Evolutionary conservation across 2,888 invertebrate genomes (phyloP).

Genomic region (Andrena fulva): DNA sequence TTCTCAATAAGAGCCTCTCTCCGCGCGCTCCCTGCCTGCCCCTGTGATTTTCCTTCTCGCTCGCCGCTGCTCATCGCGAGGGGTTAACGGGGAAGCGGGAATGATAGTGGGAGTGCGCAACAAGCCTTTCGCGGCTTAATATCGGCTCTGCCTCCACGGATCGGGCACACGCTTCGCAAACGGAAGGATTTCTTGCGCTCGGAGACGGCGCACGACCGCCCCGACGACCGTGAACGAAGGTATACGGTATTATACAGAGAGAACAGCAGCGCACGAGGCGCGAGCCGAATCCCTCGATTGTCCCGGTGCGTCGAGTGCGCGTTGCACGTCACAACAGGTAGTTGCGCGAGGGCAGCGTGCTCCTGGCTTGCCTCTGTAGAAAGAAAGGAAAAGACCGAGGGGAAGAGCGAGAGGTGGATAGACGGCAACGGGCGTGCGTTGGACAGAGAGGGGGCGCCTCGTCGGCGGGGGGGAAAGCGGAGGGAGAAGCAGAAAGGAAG

Average conservation of each 20-base stretch:
- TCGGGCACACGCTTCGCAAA: constrained; percentile 50
- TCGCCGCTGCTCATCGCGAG: constrained; percentile 13
- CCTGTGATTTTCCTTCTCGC: constrained; percentile 12
- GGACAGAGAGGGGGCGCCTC: constrained; percentile 48
- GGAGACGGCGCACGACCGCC: constrained; percentile 21
- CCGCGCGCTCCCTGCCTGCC: constrained; percentile 32
- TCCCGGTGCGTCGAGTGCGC: constrained; percentile 68
- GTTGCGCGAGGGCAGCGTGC: constrained; percentile 80
- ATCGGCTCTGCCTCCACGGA: constrained; percentile 35
- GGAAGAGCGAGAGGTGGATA: constrained; percentile 62
- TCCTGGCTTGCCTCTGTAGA: constrained; percentile 69
- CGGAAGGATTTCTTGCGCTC: constrained; percentile 40
- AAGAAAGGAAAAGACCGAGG: constrained; percentile 62
- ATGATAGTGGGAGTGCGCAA: constrained; percentile 47
- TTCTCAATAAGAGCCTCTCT: constrained; percentile 43
- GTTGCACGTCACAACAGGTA: constrained; percentile 82
- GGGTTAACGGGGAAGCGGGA: constrained; percentile 12
- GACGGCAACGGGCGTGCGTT: constrained; percentile 41
- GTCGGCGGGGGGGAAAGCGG: constrained; percentile 34
- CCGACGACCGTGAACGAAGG: constrained; percentile 41
- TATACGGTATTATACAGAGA: constrained; percentile 30
- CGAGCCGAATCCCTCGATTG: constrained; percentile 63
- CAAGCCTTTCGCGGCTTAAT: constrained; percentile 72
- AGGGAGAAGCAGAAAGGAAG: constrained; percentile 48
- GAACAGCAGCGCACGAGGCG: constrained; percentile 56